Percentiles rank a stretch among this genome's conserved stretches.
phyloP scores from a whole-genome alignment of 2,113 vertebrate genomes.

The Trogon melanurus region DNA sequence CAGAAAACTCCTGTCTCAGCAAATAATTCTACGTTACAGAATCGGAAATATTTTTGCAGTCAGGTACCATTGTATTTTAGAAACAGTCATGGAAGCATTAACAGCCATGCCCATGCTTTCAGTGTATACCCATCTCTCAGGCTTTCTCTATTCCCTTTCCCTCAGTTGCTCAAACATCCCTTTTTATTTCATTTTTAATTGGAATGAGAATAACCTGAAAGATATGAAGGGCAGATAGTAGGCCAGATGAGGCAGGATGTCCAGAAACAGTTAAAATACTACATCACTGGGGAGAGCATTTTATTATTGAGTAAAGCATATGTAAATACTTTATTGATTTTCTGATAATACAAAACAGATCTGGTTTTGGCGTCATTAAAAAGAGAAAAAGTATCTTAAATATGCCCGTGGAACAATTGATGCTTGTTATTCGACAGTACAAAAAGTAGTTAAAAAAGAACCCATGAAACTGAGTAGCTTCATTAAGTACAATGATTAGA shows the following conservation, averaged over 20 bases:
- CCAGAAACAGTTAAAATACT: neutral
- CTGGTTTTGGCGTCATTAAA: neutral
- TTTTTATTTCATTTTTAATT: neutral
- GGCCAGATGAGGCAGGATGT: neutral
- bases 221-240: neutral
- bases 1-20: neutral
- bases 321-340: neutral
- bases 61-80: neutral
- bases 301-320: neutral
- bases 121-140: neutral
- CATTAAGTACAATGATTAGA: neutral
- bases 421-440: neutral
- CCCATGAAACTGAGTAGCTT: neutral
- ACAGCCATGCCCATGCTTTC: neutral
- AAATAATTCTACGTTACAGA: neutral
- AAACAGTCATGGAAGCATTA: neutral
- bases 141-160: neutral
- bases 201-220: neutral
- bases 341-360: neutral
- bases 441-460: neutral
- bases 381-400: neutral
- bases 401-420: neutral
- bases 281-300: neutral
- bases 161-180: neutral
- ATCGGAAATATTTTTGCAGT: neutral